Conservation (phyloP, 92 coral and sea anemone species). For the Heteractis magnifica region DNA sequence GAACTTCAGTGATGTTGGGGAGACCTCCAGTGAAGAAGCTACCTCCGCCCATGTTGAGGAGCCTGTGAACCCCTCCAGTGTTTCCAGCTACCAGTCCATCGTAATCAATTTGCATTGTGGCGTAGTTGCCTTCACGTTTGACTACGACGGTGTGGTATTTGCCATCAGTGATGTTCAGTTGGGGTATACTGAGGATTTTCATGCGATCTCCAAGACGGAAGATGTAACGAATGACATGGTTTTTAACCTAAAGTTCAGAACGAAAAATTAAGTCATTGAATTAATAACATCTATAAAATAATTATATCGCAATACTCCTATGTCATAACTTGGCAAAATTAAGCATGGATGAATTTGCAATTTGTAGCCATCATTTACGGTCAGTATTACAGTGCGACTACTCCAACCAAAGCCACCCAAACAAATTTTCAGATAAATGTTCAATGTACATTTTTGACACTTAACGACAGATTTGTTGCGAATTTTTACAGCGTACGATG, state of each 20-base stretch:
- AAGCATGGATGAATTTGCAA: too few relatives aligned
- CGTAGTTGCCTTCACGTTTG: conserved; percentile 81
- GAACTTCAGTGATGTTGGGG: conserved; percentile 83
- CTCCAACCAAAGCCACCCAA: too few relatives aligned
- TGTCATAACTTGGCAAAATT: too few relatives aligned
- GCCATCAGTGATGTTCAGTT: conserved; percentile 77
- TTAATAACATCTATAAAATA: not conserved
- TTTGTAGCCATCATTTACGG: too few relatives aligned
- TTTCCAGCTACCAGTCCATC: conserved; percentile 66
- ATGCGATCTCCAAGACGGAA: conserved; percentile 90
- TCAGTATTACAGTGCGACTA: too few relatives aligned
- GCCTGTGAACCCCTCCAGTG: conserved; percentile 79
- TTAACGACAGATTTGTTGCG: too few relatives aligned
- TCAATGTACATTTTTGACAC: too few relatives aligned
- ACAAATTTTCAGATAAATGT: too few relatives aligned
- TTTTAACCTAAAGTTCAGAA: conserved; percentile 51
- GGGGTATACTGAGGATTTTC: conserved; percentile 85
- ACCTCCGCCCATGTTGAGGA: conserved; percentile 92
- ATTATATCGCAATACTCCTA: too few relatives aligned
- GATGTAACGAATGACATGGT: conserved; percentile 71
- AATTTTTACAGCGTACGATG: too few relatives aligned
- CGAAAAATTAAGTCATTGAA: not conserved
- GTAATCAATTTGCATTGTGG: conserved; percentile 84
- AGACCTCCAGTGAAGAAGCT: conserved; percentile 85
- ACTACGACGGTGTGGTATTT: conserved; percentile 79